Evolutionary conservation across 2,888 invertebrate genomes (phyloP).

Genomic region (Brenthis daphne): DNA sequence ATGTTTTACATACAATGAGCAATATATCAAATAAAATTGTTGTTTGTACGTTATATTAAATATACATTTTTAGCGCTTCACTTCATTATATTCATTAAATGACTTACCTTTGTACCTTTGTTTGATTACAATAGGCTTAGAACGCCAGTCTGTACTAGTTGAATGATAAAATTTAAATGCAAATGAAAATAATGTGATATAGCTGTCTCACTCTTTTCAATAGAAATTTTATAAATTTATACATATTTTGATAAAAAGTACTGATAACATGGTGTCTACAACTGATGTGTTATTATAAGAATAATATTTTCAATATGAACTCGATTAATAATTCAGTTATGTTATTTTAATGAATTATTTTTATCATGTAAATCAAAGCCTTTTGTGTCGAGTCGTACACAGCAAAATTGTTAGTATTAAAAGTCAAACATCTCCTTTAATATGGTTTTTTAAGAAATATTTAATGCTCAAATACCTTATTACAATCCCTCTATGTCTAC

Average conservation of each 20-base stretch:
- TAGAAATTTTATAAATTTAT: constrained; percentile 8
- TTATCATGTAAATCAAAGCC: no score
- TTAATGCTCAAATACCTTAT: no score
- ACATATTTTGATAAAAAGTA: not conserved
- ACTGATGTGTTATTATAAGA: no score
- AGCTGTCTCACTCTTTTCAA: constrained; percentile 12
- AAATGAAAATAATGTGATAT: constrained; percentile 40
- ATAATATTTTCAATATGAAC: no score
- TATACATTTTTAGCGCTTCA: constrained; percentile 18
- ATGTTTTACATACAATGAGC: constrained; percentile 11
- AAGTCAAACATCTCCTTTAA: no score
- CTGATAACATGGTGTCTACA: no score
- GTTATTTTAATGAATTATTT: no score
- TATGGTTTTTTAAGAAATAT: no score
- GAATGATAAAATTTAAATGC: constrained; percentile 46
- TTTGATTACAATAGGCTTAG: constrained; percentile 36
- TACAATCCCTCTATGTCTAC: no score
- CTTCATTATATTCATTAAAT: constrained; percentile 29
- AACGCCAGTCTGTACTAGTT: constrained; percentile 40
- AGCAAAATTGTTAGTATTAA: no score
- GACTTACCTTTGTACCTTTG: constrained; percentile 30
- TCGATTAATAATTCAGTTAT: no score
- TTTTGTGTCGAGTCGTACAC: no score
- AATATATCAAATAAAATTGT: constrained; percentile 2
- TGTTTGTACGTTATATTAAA: not conserved